Percentiles rank a stretch among this genome's conserved stretches.
phyloP scores from a whole-genome alignment of 2,113 vertebrate genomes.

The Vidua macroura region DNA sequence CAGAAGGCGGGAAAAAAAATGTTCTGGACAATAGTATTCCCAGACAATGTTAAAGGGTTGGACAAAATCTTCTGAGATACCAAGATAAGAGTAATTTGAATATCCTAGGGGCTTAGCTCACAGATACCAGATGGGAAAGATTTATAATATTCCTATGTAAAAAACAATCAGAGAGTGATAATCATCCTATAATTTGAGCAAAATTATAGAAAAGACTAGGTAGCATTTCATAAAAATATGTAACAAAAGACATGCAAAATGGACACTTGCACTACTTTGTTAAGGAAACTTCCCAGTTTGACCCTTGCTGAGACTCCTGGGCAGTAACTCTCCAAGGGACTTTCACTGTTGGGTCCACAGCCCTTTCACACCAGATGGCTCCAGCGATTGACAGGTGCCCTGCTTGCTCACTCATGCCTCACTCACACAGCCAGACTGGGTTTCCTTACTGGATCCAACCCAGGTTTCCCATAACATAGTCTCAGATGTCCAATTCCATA shows the following conservation, averaged over 20 bases:
- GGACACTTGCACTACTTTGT: background rate
- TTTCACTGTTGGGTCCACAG: background rate
- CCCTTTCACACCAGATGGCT: fast-evolving
- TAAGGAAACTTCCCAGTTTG: background rate
- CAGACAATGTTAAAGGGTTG: background rate
- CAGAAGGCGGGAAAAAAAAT: background rate
- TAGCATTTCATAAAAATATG: background rate
- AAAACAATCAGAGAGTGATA: background rate
- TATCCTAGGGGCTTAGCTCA: background rate
- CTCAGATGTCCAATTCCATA: background rate
- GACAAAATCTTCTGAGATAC: background rate
- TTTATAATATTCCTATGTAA: background rate
- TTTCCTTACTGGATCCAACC: background rate
- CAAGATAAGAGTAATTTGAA: background rate
- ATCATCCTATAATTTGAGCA: background rate
- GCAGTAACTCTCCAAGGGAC: background rate
- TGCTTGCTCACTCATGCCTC: background rate
- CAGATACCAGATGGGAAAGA: background rate
- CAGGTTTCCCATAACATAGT: background rate
- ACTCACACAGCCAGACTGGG: background rate
- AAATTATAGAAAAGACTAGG: background rate
- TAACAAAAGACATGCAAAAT: background rate
- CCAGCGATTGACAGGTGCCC: background rate
- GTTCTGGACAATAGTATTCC: background rate
- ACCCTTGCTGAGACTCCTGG: background rate